phyloP scores from a whole-genome alignment of 2,797 vertebrate species.

The Anomalospiza imberbis region DNA sequence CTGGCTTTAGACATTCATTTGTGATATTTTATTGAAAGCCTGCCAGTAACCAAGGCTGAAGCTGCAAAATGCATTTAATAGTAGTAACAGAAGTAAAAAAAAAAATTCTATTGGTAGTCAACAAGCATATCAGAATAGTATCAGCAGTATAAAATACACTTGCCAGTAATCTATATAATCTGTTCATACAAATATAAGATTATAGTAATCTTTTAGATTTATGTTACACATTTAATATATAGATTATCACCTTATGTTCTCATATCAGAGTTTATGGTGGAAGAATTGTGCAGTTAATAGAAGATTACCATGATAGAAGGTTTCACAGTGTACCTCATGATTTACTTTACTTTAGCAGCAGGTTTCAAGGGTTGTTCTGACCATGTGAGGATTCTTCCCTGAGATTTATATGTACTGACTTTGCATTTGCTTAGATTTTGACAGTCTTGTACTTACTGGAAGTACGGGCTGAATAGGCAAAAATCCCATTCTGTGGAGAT shows the following conservation, averaged over 20 bases:
- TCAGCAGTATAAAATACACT: background rate
- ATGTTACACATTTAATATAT: background rate
- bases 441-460: background rate
- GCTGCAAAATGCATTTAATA: background rate
- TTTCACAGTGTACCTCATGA: background rate
- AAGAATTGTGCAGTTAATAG: background rate
- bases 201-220: background rate
- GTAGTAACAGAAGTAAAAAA: background rate
- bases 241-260: background rate
- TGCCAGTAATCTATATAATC: background rate
- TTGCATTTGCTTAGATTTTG: background rate
- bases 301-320: background rate
- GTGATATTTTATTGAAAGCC: background rate
- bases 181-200: background rate
- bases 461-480: background rate
- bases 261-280: background rate
- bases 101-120: background rate
- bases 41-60: background rate
- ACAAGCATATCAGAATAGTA: background rate
- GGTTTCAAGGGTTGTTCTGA: background rate
- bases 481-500: background rate
- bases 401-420: background rate
- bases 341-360: background rate
- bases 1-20: background rate
- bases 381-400: background rate